These are phyloP conservation scores for Rhagophthalmus giganteus DNA, from an alignment of 2,888 invertebrate species.

Conservation along the genomic window DNA sequence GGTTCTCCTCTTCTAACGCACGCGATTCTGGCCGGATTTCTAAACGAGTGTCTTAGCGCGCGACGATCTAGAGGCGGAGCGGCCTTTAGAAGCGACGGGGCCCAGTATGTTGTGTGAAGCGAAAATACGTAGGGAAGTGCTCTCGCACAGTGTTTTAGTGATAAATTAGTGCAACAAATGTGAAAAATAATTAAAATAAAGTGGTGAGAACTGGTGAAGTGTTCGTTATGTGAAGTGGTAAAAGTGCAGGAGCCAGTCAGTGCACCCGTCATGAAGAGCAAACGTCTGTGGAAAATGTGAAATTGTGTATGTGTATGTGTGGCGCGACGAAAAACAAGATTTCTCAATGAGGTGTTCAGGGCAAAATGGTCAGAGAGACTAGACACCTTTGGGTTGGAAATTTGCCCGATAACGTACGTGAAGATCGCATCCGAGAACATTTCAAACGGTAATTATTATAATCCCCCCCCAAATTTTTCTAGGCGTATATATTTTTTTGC, in stretches of 20 bases:
- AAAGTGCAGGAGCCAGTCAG: conserved; percentile 26
- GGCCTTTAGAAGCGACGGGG: conserved; percentile 44
- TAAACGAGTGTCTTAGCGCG: conserved; percentile 36
- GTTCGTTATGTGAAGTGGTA: conserved; percentile 35
- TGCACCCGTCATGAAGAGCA: conserved; percentile 31
- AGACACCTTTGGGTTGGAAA: conserved; percentile 99
- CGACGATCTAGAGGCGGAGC: conserved; percentile 46
- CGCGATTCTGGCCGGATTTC: conserved; percentile 29
- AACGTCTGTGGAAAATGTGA: conserved; percentile 31
- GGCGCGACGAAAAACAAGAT: conserved; percentile 63
- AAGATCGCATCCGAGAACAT: conserved; percentile 95
- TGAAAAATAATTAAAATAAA: conserved; percentile 31
- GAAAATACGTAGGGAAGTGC: conserved; percentile 50
- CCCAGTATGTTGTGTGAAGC: conserved; percentile 50
- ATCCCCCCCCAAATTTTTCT: conserved; percentile 16
- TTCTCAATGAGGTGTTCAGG: conserved; percentile 90
- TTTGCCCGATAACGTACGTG: conserved; percentile 99
- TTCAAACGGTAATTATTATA: conserved; percentile 86
- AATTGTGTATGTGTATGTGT: conserved; percentile 39
- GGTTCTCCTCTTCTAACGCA: conserved; percentile 41
- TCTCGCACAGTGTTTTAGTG: conserved; percentile 46
- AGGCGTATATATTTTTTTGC: conserved; percentile 13
- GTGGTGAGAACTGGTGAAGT: conserved; percentile 32
- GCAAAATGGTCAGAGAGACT: conserved; percentile 99
- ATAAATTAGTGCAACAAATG: conserved; percentile 39